phyloP scores from a whole-genome alignment of 2,113 vertebrate genomes.

The Eretmochelys imbricata region DNA sequence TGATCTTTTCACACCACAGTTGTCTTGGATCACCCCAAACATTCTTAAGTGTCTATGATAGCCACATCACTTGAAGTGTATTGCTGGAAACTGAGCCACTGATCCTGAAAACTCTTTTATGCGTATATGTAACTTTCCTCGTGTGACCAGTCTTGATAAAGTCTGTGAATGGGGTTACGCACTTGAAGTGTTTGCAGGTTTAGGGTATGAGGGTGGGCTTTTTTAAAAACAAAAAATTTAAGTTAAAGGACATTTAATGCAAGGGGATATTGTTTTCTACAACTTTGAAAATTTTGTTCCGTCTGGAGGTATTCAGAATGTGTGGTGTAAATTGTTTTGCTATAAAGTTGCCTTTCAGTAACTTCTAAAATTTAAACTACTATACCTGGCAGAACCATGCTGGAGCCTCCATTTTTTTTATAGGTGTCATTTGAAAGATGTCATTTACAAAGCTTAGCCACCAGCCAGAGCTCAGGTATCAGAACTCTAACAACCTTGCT shows the following conservation, averaged over 20 bases:
- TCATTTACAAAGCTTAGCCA: not conserved
- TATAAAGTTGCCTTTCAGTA: not conserved
- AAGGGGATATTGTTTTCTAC: not conserved
- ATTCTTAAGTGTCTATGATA: not conserved
- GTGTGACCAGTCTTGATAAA: not conserved
- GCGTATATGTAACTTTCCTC: not conserved
- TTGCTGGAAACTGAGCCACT: not conserved
- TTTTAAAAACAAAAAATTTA: not conserved
- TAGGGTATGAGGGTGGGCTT: rapidly evolving
- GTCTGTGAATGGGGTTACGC: not conserved
- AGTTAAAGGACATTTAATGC: not conserved
- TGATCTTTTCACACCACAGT: not conserved
- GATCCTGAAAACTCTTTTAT: not conserved
- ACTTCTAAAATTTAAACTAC: not conserved
- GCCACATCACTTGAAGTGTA: not conserved
- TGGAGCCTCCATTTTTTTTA: not conserved
- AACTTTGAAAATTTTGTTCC: not conserved
- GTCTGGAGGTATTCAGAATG: not conserved
- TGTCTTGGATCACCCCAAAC: not conserved
- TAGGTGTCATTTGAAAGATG: not conserved
- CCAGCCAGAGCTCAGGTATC: not conserved
- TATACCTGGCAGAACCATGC: not conserved
- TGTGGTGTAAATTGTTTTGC: not conserved
- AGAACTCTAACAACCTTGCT: not conserved
- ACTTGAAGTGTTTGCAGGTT: not conserved